phyloP scores from a whole-genome alignment of 2,797 vertebrate species.

The Glyptemys insculpta region DNA sequence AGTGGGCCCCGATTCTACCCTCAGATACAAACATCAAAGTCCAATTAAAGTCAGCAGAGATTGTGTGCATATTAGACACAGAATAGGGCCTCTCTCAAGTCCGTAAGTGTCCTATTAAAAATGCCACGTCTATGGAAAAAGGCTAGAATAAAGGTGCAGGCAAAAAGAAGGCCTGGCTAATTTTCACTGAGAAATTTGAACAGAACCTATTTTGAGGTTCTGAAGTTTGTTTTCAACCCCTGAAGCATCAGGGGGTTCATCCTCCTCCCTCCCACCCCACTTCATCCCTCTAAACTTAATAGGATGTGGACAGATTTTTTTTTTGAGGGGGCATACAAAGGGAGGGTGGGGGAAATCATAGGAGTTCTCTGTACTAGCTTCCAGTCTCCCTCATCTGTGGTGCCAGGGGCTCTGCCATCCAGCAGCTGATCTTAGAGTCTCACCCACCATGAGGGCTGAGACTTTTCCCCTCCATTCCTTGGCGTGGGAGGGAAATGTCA shows the following conservation, averaged over 20 bases:
- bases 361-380: background rate
- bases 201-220: rapidly evolving
- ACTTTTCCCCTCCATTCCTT: rapidly evolving
- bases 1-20: too few relatives aligned
- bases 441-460: background rate
- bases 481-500: background rate
- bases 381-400: background rate
- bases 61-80: background rate
- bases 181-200: background rate
- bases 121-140: rapidly evolving
- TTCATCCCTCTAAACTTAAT: background rate
- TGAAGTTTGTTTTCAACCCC: background rate
- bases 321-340: too few relatives aligned
- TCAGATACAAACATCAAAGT: background rate
- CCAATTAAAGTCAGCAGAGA: background rate
- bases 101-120: rapidly evolving
- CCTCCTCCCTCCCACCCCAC: background rate
- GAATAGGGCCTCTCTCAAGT: too few relatives aligned
- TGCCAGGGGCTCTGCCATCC: background rate
- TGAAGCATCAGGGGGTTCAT: rapidly evolving
- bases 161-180: rapidly evolving
- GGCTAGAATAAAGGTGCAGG: background rate
- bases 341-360: background rate
- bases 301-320: background rate
- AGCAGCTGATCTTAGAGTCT: background rate